Conservation (phyloP, 2,797 vertebrate species). For the Denticeps clupeoides region DNA sequence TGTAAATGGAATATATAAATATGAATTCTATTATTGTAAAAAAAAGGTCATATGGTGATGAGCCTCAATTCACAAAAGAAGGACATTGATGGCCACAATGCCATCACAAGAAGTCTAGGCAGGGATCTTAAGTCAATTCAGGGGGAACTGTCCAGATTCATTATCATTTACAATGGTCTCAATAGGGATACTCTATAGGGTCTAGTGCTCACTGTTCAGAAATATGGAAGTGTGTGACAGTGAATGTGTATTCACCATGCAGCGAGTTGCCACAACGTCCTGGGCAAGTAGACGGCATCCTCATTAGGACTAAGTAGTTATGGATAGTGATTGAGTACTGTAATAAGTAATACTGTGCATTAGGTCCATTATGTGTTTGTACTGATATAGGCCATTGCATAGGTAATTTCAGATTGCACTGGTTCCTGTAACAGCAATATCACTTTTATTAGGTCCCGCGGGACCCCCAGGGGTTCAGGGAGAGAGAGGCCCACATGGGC, state of each 20-base stretch:
- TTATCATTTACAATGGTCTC: slow-evolving; percentile 66
- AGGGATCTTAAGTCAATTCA: slow-evolving; percentile 71
- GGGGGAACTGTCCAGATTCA: slow-evolving; percentile 63
- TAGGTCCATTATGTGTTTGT: too few species aligned
- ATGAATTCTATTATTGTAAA: too few species aligned
- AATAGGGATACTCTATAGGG: slow-evolving; percentile 67
- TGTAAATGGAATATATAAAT: too few species aligned
- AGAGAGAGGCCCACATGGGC: slow-evolving; percentile 50
- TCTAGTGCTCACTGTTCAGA: slow-evolving; percentile 65
- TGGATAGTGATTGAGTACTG: too few species aligned
- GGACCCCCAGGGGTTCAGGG: slow-evolving; percentile 64
- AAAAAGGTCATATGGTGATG: too few species aligned
- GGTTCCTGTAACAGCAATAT: too few species aligned
- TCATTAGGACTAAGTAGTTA: too few species aligned
- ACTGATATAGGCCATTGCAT: background rate
- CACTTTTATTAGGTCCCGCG: slow-evolving; percentile 44
- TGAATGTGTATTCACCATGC: too few species aligned
- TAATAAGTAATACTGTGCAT: too few species aligned
- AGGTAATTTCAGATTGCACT: too few species aligned
- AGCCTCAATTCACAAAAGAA: slow-evolving; percentile 45
- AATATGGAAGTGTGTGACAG: slow-evolving; percentile 60
- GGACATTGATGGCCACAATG: slow-evolving; percentile 62
- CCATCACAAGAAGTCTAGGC: slow-evolving; percentile 53
- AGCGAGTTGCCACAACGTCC: too few species aligned
- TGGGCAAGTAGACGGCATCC: too few species aligned